Base-by-base conservation (phyloP, 1,140 invertebrate genomes). In the Melipona quadrifasciata region DNA sequence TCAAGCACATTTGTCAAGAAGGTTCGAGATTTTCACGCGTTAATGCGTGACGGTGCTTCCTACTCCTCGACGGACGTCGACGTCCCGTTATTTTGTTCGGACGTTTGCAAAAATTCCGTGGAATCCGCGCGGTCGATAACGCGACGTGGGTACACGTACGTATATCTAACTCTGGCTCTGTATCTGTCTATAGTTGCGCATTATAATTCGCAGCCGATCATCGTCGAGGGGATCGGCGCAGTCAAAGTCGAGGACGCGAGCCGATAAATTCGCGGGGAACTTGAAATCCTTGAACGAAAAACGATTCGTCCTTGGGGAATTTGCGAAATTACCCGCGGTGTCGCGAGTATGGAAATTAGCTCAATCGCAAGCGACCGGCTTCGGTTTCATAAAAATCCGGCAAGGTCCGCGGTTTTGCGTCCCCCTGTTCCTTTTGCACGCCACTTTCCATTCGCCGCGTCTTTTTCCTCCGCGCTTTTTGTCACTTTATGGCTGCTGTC, bases 271-370 rank as follows among this genome's bases (percentile, higher is more conserved):
- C n/a, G 5, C 73, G 8, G 31, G 51, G n/a, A 47, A 47, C 39
- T 34, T n/a, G 64, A 53, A 78, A 68, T 83, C 81, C 81, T 83
- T 78, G 81, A 61, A 70, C 75, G 55, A 47, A 8, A 34, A 8
- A 19, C 70, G 61, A 24, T 39, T 51, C 74, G 74, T 78, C 68
- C 76, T 84, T 72, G 82, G 68, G 39, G 67, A 65, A 64, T 72
- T 79, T 12, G 57, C 68, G 77, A 84, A 67, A 80, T 71, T 57
- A 65, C 76, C 39, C 39, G 77, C 34, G 57, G 57, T 55, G 27
- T 80, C 39, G 77, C 57, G 55, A 24, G 76, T 80, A 80, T 79
- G 82, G 77, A 84, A 84, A 84, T 84, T 80, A 80, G 82, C 58
- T 84, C 70, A 65, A 71, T 79, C 47, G 82, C 55, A 65, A 47